Conservation (phyloP, 2,888 invertebrate species). For the Eutolmus rufibarbis region DNA sequence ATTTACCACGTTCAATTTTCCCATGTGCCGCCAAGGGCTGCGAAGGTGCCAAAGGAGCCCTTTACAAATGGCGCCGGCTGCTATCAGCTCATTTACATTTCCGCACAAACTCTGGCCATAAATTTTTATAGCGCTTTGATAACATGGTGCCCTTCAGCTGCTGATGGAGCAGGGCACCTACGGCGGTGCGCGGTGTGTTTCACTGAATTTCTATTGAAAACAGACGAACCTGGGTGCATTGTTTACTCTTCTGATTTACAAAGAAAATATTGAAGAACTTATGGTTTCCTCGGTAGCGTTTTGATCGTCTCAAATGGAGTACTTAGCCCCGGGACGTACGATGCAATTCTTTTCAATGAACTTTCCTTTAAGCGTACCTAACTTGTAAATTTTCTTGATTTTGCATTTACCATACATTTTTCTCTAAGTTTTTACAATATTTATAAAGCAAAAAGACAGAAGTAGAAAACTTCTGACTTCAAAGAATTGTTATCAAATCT, state of each 20-base stretch:
- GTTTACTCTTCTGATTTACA: background rate
- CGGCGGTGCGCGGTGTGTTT: background rate
- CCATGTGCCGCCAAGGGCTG: background rate
- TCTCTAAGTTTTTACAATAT: too few species aligned
- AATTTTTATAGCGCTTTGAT: constrained; percentile 6
- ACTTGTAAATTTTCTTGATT: background rate
- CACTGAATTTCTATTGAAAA: background rate
- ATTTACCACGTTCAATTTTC: background rate
- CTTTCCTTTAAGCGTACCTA: background rate
- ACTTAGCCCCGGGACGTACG: background rate
- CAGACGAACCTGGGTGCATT: background rate
- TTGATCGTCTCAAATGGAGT: background rate
- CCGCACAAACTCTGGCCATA: constrained; percentile 22
- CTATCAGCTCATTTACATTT: constrained; percentile 16
- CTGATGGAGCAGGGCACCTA: background rate
- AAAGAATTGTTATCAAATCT: too few species aligned
- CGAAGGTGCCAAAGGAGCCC: background rate
- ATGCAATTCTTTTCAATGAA: background rate
- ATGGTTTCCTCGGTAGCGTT: background rate
- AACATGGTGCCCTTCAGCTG: background rate
- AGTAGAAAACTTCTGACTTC: too few species aligned
- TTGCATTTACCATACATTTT: background rate
- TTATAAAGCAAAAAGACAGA: too few species aligned
- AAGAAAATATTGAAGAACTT: background rate
- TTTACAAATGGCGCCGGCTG: background rate